Conservation (phyloP, 2,113 vertebrate species). For the Apteryx mantelli region DNA sequence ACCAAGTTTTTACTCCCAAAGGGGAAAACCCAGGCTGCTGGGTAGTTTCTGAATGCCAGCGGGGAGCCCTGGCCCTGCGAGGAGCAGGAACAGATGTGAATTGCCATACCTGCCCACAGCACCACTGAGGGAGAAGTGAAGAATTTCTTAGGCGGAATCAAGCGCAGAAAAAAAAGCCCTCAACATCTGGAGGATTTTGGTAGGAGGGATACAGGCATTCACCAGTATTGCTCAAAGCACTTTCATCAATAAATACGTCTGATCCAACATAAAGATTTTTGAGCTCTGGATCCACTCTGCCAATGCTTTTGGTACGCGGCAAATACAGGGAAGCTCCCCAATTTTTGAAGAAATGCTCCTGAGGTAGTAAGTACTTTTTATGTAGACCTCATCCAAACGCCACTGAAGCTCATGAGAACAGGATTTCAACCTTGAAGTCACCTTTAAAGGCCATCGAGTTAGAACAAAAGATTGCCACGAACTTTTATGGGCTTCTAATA, state of each 20-base stretch:
- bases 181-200: not conserved
- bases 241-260: not conserved
- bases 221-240: not conserved
- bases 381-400: not conserved
- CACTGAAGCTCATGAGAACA: not conserved
- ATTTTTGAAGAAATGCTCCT: not conserved
- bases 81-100: not conserved
- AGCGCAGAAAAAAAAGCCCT: accelerated
- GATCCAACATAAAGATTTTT: not conserved
- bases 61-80: not conserved
- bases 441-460: not conserved
- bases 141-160: not conserved
- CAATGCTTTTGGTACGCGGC: not conserved
- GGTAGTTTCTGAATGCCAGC: accelerated
- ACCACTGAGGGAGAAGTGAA: not conserved
- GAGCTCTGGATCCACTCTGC: not conserved
- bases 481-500: not conserved
- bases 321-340: not conserved
- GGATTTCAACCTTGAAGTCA: slow-evolving; percentile 6
- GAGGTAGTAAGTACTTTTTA: not conserved
- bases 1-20: not conserved
- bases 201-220: not conserved
- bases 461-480: not conserved
- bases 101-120: not conserved
- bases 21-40: not conserved